Evolutionary conservation across 2,797 vertebrate species (phyloP).

Genomic region (Esox lucius): DNA sequence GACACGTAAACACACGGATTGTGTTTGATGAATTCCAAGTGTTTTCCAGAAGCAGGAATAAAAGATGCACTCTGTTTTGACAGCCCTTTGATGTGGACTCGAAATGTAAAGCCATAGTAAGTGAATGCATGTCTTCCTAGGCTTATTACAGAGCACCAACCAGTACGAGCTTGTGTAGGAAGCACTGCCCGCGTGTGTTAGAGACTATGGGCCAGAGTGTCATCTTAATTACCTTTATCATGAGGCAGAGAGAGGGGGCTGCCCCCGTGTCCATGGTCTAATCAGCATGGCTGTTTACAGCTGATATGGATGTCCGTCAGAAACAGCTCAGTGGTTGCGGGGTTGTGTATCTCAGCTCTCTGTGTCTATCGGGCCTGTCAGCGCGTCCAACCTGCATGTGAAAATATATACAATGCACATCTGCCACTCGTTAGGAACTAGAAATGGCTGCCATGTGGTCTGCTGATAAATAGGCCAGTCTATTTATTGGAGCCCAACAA

Average conservation of each 20-base stretch:
- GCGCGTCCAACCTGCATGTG: conserved; percentile 76
- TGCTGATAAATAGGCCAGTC: conserved; percentile 82
- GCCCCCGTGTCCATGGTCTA: conserved; percentile 63
- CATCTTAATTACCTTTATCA: conserved; percentile 61
- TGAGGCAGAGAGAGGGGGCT: conserved; percentile 54
- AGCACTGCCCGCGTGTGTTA: conserved; percentile 12
- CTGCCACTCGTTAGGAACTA: conserved; percentile 86
- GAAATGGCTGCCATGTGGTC: conserved; percentile 86
- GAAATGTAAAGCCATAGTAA: background rate
- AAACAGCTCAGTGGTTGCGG: conserved; percentile 41
- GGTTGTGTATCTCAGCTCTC: conserved; percentile 73
- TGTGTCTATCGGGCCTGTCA: conserved; percentile 69
- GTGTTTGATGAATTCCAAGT: background rate
- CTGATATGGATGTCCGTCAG: conserved; percentile 55
- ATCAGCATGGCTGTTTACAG: conserved; percentile 71
- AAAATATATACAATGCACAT: conserved; percentile 82
- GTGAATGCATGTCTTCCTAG: background rate
- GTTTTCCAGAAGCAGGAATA: background rate
- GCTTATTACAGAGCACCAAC: background rate
- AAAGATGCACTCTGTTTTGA: background rate
- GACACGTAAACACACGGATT: background rate
- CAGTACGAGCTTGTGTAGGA: background rate
- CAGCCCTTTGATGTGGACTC: background rate
- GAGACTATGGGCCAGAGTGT: conserved; percentile 18
- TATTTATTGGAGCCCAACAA: conserved; percentile 88